Evolutionary conservation across 2,797 vertebrate genomes (phyloP).

Genomic region (Stomatorhinus walkeri): DNA sequence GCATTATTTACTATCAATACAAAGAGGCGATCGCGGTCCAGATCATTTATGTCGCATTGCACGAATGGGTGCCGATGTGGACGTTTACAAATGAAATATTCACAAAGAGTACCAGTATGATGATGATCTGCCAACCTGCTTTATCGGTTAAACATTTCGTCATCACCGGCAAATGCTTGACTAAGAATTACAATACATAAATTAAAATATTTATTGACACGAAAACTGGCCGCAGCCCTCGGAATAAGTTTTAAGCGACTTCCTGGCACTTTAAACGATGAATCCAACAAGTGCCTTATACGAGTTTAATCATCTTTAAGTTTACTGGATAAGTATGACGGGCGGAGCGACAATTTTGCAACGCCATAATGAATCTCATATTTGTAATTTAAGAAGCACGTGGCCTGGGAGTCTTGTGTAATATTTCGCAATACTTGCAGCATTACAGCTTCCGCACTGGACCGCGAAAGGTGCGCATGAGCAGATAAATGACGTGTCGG

Average conservation of each 20-base stretch:
- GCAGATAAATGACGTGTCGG: background rate
- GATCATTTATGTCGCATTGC: background rate
- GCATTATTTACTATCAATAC: background rate
- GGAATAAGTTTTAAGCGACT: background rate
- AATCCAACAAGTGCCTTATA: background rate
- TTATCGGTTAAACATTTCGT: background rate
- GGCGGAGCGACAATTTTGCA: background rate
- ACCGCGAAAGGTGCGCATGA: background rate
- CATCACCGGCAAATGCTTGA: background rate
- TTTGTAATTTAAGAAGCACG: background rate
- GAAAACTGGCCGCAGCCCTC: background rate
- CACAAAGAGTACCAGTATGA: background rate
- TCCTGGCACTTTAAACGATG: background rate
- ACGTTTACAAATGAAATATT: background rate
- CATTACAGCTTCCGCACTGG: background rate
- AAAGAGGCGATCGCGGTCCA: background rate
- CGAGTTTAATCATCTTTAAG: background rate
- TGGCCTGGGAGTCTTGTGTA: background rate
- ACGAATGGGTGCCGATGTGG: background rate
- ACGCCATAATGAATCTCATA: background rate
- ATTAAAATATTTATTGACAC: background rate
- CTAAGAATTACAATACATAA: background rate
- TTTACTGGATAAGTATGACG: background rate
- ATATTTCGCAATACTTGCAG: background rate
- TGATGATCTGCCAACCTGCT: background rate